Percentiles rank a stretch among this genome's conserved stretches.
phyloP scores from a whole-genome alignment of 2,113 vertebrate species.

The Amblyornis subalaris region DNA sequence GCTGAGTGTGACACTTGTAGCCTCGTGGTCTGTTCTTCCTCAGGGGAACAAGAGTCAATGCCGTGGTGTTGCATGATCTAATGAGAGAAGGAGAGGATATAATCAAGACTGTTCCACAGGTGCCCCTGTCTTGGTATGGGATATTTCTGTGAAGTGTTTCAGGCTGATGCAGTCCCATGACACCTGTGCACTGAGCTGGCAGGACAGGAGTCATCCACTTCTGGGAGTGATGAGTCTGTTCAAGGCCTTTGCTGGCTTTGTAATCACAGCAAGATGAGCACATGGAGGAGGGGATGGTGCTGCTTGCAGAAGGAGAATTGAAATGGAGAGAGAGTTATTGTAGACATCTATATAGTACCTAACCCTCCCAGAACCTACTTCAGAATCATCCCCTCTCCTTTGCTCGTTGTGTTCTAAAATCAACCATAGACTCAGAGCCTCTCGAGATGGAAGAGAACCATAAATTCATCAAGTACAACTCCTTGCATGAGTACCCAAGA shows the following conservation, averaged over 20 bases:
- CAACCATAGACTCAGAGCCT: not conserved
- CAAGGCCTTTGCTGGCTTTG: not conserved
- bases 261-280: not conserved
- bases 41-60: accelerated
- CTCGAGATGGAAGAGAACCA: not conserved
- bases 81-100: not conserved
- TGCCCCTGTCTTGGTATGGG: not conserved
- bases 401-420: not conserved
- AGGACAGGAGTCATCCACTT: not conserved
- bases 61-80: not conserved
- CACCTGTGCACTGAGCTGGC: not conserved
- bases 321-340: not conserved
- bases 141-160: not conserved
- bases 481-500: not conserved
- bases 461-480: not conserved
- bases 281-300: not conserved
- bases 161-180: not conserved
- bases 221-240: not conserved
- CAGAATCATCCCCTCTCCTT: not conserved
- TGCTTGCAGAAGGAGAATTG: not conserved
- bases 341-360: not conserved
- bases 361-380: not conserved
- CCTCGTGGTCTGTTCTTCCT: accelerated
- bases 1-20: not conserved
- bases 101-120: not conserved